These are phyloP conservation scores for Propsilocerus akamusi DNA, from an alignment of 1,140 invertebrate genomes.

Conservation along the genomic window DNA sequence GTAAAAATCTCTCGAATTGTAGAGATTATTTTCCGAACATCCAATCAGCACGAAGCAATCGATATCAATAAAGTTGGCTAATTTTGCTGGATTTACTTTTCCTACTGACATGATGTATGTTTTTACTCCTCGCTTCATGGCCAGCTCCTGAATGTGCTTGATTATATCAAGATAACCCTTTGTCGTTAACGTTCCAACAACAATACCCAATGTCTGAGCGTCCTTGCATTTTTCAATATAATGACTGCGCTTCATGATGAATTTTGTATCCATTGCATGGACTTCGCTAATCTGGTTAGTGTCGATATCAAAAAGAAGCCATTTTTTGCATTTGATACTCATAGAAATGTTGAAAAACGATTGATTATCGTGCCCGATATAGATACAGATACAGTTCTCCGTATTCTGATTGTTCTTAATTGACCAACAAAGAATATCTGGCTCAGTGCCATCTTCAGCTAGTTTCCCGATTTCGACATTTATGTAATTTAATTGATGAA, in stretches of 20 bases:
- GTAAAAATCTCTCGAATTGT: slow-evolving; percentile 70
- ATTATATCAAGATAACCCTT: slow-evolving; percentile 62
- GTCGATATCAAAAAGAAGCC: slow-evolving; percentile 16
- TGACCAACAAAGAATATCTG: slow-evolving; percentile 3
- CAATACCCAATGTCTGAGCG: slow-evolving; percentile 66
- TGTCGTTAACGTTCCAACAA: slow-evolving; percentile 74
- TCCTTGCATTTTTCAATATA: slow-evolving; percentile 79
- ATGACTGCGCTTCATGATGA: slow-evolving; percentile 61
- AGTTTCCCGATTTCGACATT: not conserved
- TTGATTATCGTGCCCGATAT: slow-evolving; percentile 6
- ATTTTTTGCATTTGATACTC: slow-evolving; percentile 9
- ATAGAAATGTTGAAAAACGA: slow-evolving; percentile 5
- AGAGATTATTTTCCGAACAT: slow-evolving; percentile 72
- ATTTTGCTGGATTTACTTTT: slow-evolving; percentile 77
- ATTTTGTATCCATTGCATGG: slow-evolving; percentile 22
- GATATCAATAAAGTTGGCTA: slow-evolving; percentile 70
- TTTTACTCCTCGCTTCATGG: slow-evolving; percentile 59
- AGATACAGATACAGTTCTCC: slow-evolving; percentile 4
- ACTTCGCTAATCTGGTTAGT: slow-evolving; percentile 10
- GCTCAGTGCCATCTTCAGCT: not conserved
- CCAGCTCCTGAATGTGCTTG: slow-evolving; percentile 48
- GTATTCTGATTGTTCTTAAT: not conserved
- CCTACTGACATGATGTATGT: slow-evolving; percentile 83
- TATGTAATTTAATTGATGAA: not conserved
- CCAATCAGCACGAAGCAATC: slow-evolving; percentile 80